A percentile compares a stretch with the other conserved stretches of the same genome.
Conservation (phyloP, 2,797 vertebrate species). For the Acrossocheilus wenchowensis region DNA sequence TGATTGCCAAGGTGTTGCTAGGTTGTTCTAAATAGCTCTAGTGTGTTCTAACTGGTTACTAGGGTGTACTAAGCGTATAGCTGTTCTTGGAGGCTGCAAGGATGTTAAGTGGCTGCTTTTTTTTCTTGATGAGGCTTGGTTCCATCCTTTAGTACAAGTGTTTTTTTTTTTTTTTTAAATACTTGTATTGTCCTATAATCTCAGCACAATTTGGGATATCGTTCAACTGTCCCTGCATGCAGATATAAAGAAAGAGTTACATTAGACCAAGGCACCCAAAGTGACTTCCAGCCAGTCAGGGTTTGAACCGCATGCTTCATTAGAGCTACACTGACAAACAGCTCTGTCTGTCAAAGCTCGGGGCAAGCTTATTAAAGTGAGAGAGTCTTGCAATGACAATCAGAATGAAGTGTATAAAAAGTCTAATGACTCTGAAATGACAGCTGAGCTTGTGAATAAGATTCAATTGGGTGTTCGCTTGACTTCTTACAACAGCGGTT, state of each 20-base stretch:
- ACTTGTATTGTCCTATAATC: not conserved
- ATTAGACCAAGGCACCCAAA: slow-evolving; percentile 21
- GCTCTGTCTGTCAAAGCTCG: slow-evolving; percentile 39
- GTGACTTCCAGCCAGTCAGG: slow-evolving; percentile 43
- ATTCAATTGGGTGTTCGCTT: slow-evolving; percentile 17
- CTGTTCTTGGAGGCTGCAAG: not conserved
- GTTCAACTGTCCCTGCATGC: not conserved
- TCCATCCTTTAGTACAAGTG: not conserved
- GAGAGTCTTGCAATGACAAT: slow-evolving; percentile 24
- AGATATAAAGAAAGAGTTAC: not conserved
- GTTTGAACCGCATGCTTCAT: slow-evolving; percentile 48
- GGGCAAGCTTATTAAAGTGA: slow-evolving; percentile 35
- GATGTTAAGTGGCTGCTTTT: too few relatives aligned
- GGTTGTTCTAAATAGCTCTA: not conserved
- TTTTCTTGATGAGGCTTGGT: too few relatives aligned
- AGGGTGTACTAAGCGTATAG: not conserved
- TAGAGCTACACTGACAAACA: slow-evolving; percentile 45
- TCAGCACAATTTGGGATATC: slow-evolving; percentile 1
- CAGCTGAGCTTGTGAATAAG: slow-evolving; percentile 32
- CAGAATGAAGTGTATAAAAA: slow-evolving; percentile 39
- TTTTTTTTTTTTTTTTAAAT: not conserved
- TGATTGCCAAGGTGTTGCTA: not conserved
- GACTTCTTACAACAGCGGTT: not conserved
- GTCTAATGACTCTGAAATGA: slow-evolving; percentile 45
- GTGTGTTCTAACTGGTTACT: not conserved